Base-by-base conservation (phyloP, 2,113 vertebrate species). In the Ahaetulla prasina region DNA sequence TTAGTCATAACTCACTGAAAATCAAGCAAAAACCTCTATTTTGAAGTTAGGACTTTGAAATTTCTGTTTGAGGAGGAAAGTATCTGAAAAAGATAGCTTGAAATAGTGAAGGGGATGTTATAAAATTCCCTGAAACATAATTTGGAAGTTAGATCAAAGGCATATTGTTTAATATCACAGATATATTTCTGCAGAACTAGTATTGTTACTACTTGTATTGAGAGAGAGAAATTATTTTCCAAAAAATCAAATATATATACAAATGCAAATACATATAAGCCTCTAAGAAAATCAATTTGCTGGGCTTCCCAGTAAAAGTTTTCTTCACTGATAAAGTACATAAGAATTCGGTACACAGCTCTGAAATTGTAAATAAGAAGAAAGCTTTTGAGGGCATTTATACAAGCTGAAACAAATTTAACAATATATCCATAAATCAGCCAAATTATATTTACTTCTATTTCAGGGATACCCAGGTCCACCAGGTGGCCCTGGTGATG, bases 401-500 rank as follows among this genome's bases (percentile, higher is more conserved):
- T 80, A 35, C 68, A 39, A 80, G 16, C n/a, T 80, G n/a, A 80
- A 80, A 43, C 7, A 39, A 39, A 8, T 16, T 3, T 43, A 80
- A 22, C 18, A 22, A 43, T 80, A 18, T 43, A 35, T 74, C 14
- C 63, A 74, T 35, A 4, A 0, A 80, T 43, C 18, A 39, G 18
- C 35, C 74, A 22, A 43, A 14, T 55, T 95, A 0, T 93, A 91
- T 96, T 63, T 96, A 14, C 95, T 97, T 96, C 93, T 93, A 53
- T 95, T 93, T 84, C 94, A 99, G 99, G 99, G 99, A 20, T 99
- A 99, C 96, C 96, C 98, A 94, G 99, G 99, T 93, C 94, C 98
- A 94, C 97, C 99, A 93, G 99, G 99, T 60, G 49, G 96, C 96
- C 97, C 98, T 90, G 99, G 99, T 52, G 97, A 98, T 89, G n/a